Conservation (phyloP, 1,140 invertebrate genomes). For the Euura lappo region DNA sequence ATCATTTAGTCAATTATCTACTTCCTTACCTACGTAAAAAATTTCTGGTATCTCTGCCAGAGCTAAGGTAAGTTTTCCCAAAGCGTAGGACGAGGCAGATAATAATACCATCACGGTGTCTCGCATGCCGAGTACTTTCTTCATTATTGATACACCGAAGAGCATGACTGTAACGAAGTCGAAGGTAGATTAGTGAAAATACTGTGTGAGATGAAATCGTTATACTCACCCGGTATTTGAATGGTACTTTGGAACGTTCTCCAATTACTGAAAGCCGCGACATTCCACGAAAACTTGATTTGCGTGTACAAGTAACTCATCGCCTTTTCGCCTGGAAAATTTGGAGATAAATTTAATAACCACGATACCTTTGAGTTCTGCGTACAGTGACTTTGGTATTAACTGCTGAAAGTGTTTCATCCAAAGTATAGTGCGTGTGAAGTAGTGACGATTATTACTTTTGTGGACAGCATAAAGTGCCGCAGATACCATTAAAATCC, state of each 20-base stretch:
- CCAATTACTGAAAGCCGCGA: constrained; percentile 68
- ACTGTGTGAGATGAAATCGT: neutral
- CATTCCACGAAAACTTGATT: constrained; percentile 71
- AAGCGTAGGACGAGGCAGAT: constrained; percentile 70
- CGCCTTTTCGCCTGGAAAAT: constrained; percentile 67
- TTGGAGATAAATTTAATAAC: no score
- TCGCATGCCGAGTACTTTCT: constrained; percentile 66
- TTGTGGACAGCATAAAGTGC: constrained; percentile 79
- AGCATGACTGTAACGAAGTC: constrained; percentile 61
- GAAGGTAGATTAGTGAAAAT: neutral
- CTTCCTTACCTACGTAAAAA: constrained; percentile 66
- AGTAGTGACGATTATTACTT: constrained; percentile 41
- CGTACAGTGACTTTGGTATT: no score
- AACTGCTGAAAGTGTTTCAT: no score
- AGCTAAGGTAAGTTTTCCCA: constrained; percentile 71
- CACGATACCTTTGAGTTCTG: no score
- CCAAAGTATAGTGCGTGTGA: no score
- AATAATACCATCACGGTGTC: constrained; percentile 75
- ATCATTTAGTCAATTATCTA: constrained; percentile 23
- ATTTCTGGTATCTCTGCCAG: constrained; percentile 59
- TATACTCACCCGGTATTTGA: constrained; percentile 64
- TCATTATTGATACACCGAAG: constrained; percentile 72
- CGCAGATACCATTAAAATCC: constrained; percentile 72
- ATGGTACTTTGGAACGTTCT: constrained; percentile 71
- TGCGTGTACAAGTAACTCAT: constrained; percentile 74